Percentiles rank a stretch among this genome's conserved stretches.
Conservation (phyloP, 2,888 invertebrate genomes). For the Nebria salina region DNA sequence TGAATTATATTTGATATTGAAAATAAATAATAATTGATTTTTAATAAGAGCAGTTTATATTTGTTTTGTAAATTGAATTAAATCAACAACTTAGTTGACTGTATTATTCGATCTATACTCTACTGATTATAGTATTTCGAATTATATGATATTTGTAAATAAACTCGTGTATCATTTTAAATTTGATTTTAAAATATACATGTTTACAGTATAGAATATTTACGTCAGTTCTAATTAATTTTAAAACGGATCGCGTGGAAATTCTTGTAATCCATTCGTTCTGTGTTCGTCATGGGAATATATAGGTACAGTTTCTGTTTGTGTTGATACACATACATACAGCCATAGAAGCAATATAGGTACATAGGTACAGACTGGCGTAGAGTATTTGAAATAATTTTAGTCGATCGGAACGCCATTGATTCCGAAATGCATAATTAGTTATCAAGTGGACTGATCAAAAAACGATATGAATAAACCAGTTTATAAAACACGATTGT, state of each 20-base stretch:
- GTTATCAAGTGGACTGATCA: constrained; percentile 13
- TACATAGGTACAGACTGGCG: background rate
- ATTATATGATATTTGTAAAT: background rate
- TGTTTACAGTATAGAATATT: constrained; percentile 3
- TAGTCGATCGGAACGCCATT: constrained; percentile 3
- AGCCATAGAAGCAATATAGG: no score
- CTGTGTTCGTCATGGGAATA: constrained; percentile 10
- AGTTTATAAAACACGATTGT: constrained; percentile 21
- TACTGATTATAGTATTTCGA: background rate
- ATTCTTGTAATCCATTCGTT: constrained; percentile 14
- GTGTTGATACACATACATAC: background rate
- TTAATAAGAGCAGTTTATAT: no score
- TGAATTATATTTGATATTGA: no score
- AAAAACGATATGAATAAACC: constrained; percentile 26
- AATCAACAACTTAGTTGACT: no score
- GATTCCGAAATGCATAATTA: constrained; percentile 17
- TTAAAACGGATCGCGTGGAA: constrained; percentile 18
- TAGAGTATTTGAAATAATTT: background rate
- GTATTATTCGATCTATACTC: background rate
- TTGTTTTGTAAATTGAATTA: no score
- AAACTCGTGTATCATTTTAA: background rate
- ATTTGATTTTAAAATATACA: background rate
- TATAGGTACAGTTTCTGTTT: background rate
- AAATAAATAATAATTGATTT: no score
- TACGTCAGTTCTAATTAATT: constrained; percentile 7